Evolutionary conservation across 2,797 vertebrate genomes (phyloP).

Genomic region (Telmatherina bonti): DNA sequence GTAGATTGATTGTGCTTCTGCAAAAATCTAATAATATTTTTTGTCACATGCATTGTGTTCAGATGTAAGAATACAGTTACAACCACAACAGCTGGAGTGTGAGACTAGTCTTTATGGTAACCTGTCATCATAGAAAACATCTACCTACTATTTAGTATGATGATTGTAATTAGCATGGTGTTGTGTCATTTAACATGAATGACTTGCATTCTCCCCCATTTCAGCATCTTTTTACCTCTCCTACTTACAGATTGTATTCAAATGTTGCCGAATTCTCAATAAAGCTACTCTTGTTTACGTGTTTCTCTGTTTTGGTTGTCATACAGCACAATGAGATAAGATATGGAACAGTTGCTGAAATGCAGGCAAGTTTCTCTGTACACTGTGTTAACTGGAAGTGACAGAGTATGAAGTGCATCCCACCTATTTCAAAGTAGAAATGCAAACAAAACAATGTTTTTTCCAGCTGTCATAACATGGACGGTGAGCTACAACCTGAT

Average conservation of each 20-base stretch:
- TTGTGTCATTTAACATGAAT: background rate
- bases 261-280: background rate
- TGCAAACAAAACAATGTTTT: background rate
- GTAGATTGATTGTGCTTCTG: too few species aligned
- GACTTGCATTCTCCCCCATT: background rate
- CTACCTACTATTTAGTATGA: background rate
- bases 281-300: background rate
- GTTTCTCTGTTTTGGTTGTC: background rate
- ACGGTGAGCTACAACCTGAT: background rate
- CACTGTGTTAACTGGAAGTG: background rate
- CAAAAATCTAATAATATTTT: too few species aligned
- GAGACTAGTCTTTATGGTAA: background rate
- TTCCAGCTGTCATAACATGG: background rate
- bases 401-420: background rate
- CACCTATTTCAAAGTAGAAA: background rate
- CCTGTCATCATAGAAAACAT: background rate
- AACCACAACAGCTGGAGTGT: background rate
- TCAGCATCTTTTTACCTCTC: background rate
- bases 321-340: background rate
- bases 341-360: background rate
- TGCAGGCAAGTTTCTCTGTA: background rate
- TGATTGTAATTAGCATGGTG: background rate
- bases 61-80: background rate
- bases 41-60: background rate
- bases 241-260: background rate